Conservation (phyloP, 2,797 vertebrate genomes). For the Odontamblyopus lacepedii region DNA sequence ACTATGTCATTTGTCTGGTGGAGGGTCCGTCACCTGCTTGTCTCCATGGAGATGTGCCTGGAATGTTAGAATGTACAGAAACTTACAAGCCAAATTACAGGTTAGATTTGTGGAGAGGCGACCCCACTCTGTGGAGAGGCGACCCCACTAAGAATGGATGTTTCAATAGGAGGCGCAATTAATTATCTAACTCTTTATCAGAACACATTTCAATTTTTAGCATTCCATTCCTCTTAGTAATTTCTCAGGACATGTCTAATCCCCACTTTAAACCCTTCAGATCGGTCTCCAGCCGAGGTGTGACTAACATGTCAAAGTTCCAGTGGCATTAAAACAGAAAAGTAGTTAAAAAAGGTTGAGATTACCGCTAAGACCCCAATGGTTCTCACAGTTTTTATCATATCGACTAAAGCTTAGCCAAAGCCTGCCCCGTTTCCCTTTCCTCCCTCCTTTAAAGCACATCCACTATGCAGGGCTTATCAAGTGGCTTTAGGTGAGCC, state of each 20-base stretch:
- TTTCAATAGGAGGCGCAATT: background rate
- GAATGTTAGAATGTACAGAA: no score
- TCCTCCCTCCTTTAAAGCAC: conserved; percentile 67
- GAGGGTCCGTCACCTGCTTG: no score
- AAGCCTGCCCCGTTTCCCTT: conserved; percentile 73
- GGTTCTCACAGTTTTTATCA: conserved; percentile 78
- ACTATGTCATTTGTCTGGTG: no score
- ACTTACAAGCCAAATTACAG: no score
- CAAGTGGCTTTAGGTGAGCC: conserved; percentile 72
- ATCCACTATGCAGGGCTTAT: conserved; percentile 74
- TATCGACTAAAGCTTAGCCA: conserved; percentile 80
- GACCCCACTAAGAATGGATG: no score
- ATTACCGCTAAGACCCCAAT: conserved; percentile 73
- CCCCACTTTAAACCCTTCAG: conserved; percentile 40
- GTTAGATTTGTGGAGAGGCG: no score
- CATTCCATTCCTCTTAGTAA: conserved; percentile 19
- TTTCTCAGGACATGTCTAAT: conserved; percentile 53
- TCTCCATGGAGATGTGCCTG: no score
- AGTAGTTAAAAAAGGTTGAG: conserved; percentile 74
- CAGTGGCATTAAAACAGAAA: conserved; percentile 69
- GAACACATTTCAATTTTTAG: conserved; percentile 4
- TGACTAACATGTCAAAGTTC: conserved; percentile 72
- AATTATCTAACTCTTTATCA: background rate
- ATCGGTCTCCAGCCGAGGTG: conserved; percentile 37
- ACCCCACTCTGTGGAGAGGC: no score